phyloP scores from a whole-genome alignment of 2,113 vertebrate species.

The Protomyctophum bolini region DNA sequence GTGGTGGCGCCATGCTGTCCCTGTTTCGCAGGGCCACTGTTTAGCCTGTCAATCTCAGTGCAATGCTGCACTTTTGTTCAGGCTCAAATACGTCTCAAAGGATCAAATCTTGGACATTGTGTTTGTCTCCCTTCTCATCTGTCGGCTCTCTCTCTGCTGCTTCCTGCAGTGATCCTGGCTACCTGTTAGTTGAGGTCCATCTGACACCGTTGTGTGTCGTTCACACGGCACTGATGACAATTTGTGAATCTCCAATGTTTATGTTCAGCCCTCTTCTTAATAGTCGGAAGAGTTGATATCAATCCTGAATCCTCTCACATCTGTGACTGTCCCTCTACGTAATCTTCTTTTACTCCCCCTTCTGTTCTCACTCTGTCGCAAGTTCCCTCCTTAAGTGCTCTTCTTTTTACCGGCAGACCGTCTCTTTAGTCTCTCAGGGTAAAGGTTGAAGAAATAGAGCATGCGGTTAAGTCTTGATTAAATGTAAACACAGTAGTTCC shows the following conservation, averaged over 20 bases:
- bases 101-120: not conserved
- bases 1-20: too few relatives aligned
- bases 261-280: slow-evolving; percentile 55
- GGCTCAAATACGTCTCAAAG: not conserved
- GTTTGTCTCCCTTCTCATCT: slow-evolving; percentile 10
- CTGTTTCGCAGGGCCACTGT: too few relatives aligned
- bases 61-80: slow-evolving; percentile 6
- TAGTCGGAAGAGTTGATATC: slow-evolving; percentile 30
- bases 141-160: not conserved
- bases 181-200: slow-evolving; percentile 24
- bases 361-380: not conserved
- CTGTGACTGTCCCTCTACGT: slow-evolving; percentile 34
- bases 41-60: too few relatives aligned
- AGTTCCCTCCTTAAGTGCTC: not conserved
- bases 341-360: not conserved
- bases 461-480: slow-evolving; percentile 44
- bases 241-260: slow-evolving; percentile 53
- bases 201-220: slow-evolving; percentile 19
- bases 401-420: slow-evolving; percentile 14
- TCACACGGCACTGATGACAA: slow-evolving; percentile 48
- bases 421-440: slow-evolving; percentile 16
- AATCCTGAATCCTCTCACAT: slow-evolving; percentile 34
- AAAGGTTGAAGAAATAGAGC: slow-evolving; percentile 33
- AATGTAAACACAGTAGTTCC: slow-evolving; percentile 39
- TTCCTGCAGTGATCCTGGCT: slow-evolving; percentile 11